phyloP scores from a whole-genome alignment of 2,113 vertebrate genomes.

The Cavia aperea region DNA sequence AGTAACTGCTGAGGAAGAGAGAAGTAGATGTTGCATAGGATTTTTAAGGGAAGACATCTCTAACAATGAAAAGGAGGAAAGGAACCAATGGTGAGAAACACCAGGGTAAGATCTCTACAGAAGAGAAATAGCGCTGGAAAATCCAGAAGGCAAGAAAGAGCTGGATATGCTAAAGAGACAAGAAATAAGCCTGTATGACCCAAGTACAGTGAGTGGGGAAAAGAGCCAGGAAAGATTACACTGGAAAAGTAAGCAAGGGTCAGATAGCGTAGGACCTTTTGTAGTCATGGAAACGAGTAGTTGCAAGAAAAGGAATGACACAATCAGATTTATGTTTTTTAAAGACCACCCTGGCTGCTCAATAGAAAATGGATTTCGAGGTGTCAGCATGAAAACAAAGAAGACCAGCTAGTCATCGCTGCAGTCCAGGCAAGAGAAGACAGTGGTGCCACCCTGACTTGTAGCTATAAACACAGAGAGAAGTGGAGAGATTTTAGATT shows the following conservation, averaged over 20 bases:
- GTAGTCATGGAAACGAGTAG: slow-evolving; percentile 47
- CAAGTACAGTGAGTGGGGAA: background rate
- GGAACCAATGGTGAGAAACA: background rate
- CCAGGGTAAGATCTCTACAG: background rate
- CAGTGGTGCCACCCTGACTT: background rate
- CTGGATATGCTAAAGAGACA: background rate
- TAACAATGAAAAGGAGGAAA: background rate
- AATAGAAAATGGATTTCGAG: background rate
- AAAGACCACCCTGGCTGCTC: background rate
- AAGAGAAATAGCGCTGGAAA: background rate
- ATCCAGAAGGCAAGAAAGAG: background rate
- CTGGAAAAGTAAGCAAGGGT: background rate
- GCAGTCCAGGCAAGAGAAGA: background rate
- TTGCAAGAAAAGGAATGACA: background rate
- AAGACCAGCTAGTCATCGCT: background rate
- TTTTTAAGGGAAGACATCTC: background rate
- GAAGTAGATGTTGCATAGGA: background rate
- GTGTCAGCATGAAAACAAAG: background rate
- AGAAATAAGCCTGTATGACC: background rate
- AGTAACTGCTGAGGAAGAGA: background rate
- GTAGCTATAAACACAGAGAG: background rate
- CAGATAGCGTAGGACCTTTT: background rate
- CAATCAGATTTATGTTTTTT: background rate
- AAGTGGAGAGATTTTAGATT: background rate
- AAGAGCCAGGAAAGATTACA: background rate